Base-by-base conservation (phyloP, 2,113 vertebrate species). In the Saguinus midas region DNA sequence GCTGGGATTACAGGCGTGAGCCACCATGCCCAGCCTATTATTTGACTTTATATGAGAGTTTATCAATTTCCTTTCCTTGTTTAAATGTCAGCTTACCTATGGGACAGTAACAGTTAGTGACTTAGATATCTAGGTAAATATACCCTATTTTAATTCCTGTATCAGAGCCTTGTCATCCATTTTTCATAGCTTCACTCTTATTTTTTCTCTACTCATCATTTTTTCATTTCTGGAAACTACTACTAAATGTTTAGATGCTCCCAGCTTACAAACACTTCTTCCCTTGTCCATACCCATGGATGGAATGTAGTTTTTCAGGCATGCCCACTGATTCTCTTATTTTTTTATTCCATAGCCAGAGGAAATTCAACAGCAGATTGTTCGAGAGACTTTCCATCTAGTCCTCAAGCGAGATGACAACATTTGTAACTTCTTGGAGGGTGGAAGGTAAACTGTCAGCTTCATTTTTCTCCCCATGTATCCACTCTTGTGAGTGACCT, bases 321-420 rank as follows among this genome's bases (percentile, higher is more conserved):
- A 4, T 64, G 32, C 9, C 64, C 4, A 17, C 32, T 75, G 43
- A 35, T 10, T 23, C 29, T 0, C 0, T 88, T 27, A 9, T 48
- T 76, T 2, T 45, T 83, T 6, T 68, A 40, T 89, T 82, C 6
- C 10, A n/a, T 96, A 99, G 99, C 98, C 99, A 0, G 99, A 99
- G 97, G 99, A 99, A 90, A 99, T 99, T 96, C 99, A 99, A 97
- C 99, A 99, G 97, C 99, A 99, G 98, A 99, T 99, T 10, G 99
- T 99, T 84, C 98, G 99, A 0, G 99, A 99, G 97, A 99, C 99
- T 6, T 99, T 99, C 98, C 99, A 99, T 97, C 98, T 99, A 95
- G 99, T 99, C 21, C 99, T 99, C 35, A 99, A 99, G 98, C 98
- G 99, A 70, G 99, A 99, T 18, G 99, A 99, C 98, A 99, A 99